These are phyloP conservation scores for Pomacea maculata DNA, from an alignment of 1,140 invertebrate species.

Conservation along the genomic window DNA sequence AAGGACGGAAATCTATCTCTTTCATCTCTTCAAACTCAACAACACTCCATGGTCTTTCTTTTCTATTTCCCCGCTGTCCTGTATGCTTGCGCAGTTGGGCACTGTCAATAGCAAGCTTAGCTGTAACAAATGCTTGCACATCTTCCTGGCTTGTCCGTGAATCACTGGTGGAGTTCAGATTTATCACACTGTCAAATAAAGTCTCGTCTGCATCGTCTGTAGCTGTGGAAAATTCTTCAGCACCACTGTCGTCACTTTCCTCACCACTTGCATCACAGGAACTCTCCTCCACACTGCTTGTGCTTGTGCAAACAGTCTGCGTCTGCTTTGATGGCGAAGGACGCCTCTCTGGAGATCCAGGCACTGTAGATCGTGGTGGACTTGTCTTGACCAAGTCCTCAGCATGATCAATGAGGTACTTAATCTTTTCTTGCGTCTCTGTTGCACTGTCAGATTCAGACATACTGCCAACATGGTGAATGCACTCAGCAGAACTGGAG, in stretches of 20 bases:
- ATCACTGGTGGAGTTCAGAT: slow-evolving; percentile 41
- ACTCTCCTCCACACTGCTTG: slow-evolving; percentile 47
- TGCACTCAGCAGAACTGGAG: not conserved
- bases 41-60: slow-evolving; percentile 82
- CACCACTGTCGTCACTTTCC: slow-evolving; percentile 69
- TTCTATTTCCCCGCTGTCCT: slow-evolving; percentile 26
- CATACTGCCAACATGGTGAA: not conserved
- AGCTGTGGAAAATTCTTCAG: slow-evolving; percentile 46
- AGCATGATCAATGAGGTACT: slow-evolving; percentile 47
- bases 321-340: slow-evolving; percentile 33
- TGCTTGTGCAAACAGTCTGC: slow-evolving; percentile 26
- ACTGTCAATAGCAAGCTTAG: slow-evolving; percentile 30
- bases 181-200: slow-evolving; percentile 44
- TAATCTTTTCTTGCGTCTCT: slow-evolving; percentile 40
- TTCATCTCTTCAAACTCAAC: slow-evolving; percentile 80
- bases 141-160: slow-evolving; percentile 28
- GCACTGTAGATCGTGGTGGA: slow-evolving; percentile 17
- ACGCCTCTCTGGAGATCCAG: slow-evolving; percentile 26
- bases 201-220: slow-evolving; percentile 47
- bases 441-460: slow-evolving; percentile 32
- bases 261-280: slow-evolving; percentile 88
- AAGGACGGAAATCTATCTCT: slow-evolving; percentile 67
- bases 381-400: slow-evolving; percentile 41
- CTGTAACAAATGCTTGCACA: not conserved
- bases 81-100: slow-evolving; percentile 34